Evolutionary conservation across 2,113 vertebrate genomes (phyloP).

Genomic region (Centropus unirufus): DNA sequence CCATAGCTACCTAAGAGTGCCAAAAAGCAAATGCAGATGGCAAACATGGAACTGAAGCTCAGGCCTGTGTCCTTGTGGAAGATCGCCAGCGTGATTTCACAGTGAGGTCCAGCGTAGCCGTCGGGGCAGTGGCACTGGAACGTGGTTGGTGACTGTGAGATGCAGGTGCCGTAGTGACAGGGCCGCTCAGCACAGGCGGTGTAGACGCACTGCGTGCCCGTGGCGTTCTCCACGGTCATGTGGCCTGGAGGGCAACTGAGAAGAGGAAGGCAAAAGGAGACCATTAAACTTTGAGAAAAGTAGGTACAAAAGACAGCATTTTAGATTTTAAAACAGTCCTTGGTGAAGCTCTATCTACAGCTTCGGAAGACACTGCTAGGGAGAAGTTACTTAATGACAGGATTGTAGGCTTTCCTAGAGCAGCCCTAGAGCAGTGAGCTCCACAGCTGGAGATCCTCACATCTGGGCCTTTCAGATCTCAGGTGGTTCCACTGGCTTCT

Average conservation of each 20-base stretch:
- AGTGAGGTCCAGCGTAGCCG: constrained; percentile 83
- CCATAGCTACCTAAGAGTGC: constrained; percentile 83
- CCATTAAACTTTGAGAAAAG: neutral
- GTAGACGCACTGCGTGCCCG: constrained; percentile 81
- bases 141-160: constrained; percentile 80
- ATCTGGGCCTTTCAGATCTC: neutral
- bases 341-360: accelerated
- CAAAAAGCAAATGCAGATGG: constrained; percentile 90
- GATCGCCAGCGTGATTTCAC: constrained; percentile 82
- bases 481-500: neutral
- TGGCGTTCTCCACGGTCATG: constrained; percentile 82
- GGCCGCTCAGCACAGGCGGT: constrained; percentile 83
- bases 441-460: neutral
- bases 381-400: neutral
- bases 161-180: constrained; percentile 85
- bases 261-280: neutral
- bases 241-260: constrained; percentile 86
- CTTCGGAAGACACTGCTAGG: neutral
- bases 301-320: neutral
- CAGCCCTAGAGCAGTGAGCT: neutral
- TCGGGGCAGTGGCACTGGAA: constrained; percentile 85
- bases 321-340: neutral
- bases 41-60: constrained; percentile 89
- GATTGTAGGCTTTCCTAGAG: neutral
- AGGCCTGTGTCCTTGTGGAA: constrained; percentile 85